Base-by-base conservation (phyloP, 2,113 vertebrate species). In the Anser brachyrhynchus region DNA sequence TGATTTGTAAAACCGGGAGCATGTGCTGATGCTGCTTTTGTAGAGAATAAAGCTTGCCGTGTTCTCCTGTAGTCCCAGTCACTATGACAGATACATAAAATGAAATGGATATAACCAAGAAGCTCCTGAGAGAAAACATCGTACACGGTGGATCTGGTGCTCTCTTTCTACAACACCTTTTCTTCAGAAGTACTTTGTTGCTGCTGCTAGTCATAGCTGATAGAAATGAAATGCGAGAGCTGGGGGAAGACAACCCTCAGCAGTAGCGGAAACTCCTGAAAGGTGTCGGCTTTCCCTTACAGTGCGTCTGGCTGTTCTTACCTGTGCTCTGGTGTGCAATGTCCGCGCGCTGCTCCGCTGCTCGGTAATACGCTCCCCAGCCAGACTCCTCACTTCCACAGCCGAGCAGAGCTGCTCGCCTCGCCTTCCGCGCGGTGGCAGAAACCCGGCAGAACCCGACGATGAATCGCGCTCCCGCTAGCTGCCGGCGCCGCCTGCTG, bases 351-450 rank as follows among this genome's bases (percentile, higher is more conserved):
- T 49, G 12, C 22, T 71, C 9, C 16, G 6, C 4, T 19, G 3
- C 29, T 28, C 9, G 1, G 6, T 9, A 9, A 13, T 6, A 4
- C 2, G 2, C 22, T 87, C 15, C 2, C 2, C 17, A 20, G 13
- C 2, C 22, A 28, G 33, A 25, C 4, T 10, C 3, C 17, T 17
- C 2, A 4, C 9, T 77, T 72, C 33, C 31, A 6, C 3, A 2
- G 3, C 19, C 7, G 43, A 39, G 13, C 3, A 37, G 14, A 25
- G 35, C 1, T 37, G 13, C n/a, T 31, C 2, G 5, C 5, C 6
- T 23, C 8, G 8, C 3, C 0, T 28, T 61, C 12, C 7, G 2
- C 1, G 1, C 2, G 4, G 0, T 8, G 4, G 2, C 5, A n/a
- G 16, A 39, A 44, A 64, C 19, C 8, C 11, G 11, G 0, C 18